phyloP scores from a whole-genome alignment of 2,797 vertebrate genomes.

The Enteromius viviparus region DNA sequence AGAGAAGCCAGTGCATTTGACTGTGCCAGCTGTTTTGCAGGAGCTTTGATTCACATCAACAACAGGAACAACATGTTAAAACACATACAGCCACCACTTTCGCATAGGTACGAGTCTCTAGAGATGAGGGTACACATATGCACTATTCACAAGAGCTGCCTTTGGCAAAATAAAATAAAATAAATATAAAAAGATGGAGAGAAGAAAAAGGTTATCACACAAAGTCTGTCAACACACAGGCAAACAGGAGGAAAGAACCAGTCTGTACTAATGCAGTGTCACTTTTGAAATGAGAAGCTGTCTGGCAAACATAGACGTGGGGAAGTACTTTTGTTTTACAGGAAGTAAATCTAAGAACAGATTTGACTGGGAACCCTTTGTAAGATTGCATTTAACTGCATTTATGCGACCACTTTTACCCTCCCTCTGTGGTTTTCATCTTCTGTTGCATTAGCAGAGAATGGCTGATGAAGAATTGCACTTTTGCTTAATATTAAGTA shows the following conservation, averaged over 20 bases:
- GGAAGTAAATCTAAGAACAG: slow-evolving; percentile 61
- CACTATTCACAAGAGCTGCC: slow-evolving; percentile 92
- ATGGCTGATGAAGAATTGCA: slow-evolving; percentile 66
- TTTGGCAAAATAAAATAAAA: slow-evolving; percentile 88
- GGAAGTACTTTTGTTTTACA: slow-evolving; percentile 57
- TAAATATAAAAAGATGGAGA: slow-evolving; percentile 76
- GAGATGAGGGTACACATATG: slow-evolving; percentile 89
- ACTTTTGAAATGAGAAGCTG: slow-evolving; percentile 61
- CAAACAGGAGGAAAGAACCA: slow-evolving; percentile 76
- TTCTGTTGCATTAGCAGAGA: slow-evolving; percentile 78
- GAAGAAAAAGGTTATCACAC: slow-evolving; percentile 86
- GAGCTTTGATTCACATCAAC: slow-evolving; percentile 99
- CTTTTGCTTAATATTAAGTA: slow-evolving; percentile 34
- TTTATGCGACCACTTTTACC: slow-evolving; percentile 16
- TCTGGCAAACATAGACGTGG: slow-evolving; percentile 52
- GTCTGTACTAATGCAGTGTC: slow-evolving; percentile 76
- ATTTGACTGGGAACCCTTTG: slow-evolving; percentile 51
- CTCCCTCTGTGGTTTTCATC: slow-evolving; percentile 54
- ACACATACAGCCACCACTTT: slow-evolving; percentile 99
- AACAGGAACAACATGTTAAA: slow-evolving; percentile 99
- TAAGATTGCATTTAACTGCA: slow-evolving; percentile 23
- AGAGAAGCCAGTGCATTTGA: slow-evolving; percentile 99
- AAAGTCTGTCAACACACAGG: slow-evolving; percentile 74
- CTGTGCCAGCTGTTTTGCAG: slow-evolving; percentile 99
- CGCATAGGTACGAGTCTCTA: slow-evolving; percentile 99